Evolutionary conservation across 2,797 vertebrate genomes (phyloP).

Genomic region (Sebastes itinus): DNA sequence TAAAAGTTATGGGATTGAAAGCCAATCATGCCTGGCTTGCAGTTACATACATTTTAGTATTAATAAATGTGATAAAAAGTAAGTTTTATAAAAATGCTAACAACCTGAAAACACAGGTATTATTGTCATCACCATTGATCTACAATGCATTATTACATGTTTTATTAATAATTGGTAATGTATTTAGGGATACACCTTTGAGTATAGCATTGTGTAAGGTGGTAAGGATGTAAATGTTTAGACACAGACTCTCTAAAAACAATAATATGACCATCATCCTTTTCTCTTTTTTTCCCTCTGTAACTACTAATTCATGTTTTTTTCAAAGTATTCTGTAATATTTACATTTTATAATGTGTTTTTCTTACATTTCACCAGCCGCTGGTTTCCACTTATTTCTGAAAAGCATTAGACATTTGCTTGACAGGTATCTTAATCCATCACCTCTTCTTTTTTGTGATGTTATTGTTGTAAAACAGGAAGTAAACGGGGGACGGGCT

Average conservation of each 20-base stretch:
- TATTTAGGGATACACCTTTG: background rate
- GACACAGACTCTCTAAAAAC: background rate
- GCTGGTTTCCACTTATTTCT: background rate
- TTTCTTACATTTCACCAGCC: background rate
- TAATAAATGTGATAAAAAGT: background rate
- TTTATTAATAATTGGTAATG: background rate
- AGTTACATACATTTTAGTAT: background rate
- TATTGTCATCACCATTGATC: background rate
- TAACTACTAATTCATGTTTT: background rate
- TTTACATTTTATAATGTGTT: background rate
- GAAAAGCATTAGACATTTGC: too few species aligned
- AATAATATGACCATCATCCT: background rate
- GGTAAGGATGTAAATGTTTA: background rate
- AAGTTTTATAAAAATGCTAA: background rate
- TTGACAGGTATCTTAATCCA: too few species aligned
- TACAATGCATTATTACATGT: background rate
- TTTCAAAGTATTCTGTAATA: background rate
- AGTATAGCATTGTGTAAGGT: background rate
- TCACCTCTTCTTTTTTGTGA: too few species aligned
- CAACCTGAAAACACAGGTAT: background rate
- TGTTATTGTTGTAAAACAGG: background rate
- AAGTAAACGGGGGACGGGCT: too few species aligned
- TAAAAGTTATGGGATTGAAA: background rate
- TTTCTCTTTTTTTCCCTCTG: background rate
- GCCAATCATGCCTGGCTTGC: background rate